phyloP scores from a whole-genome alignment of 2,113 vertebrate species.

The Aspiorhynchus laticeps region DNA sequence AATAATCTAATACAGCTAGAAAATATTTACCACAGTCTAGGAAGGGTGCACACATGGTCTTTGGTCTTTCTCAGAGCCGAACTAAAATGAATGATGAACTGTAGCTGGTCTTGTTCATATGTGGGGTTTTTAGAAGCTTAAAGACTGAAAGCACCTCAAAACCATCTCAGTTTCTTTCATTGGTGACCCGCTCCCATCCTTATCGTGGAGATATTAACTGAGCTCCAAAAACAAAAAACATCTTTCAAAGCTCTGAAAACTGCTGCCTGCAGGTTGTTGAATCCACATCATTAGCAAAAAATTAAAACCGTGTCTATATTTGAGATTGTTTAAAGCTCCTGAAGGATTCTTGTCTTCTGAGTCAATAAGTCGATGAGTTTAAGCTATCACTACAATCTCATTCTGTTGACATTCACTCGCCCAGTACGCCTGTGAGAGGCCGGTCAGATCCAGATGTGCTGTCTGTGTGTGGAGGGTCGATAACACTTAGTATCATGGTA shows the following conservation, averaged over 20 bases:
- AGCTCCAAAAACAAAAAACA: background rate
- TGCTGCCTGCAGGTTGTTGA: background rate
- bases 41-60: background rate
- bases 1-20: background rate
- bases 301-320: background rate
- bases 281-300: background rate
- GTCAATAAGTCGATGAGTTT: background rate
- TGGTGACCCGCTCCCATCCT: background rate
- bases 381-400: background rate
- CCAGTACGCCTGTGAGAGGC: background rate
- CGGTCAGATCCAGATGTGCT: slow-evolving; percentile 12
- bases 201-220: background rate
- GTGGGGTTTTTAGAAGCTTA: background rate
- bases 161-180: background rate
- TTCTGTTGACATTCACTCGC: background rate
- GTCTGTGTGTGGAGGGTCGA: slow-evolving; percentile 45
- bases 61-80: background rate
- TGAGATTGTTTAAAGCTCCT: background rate
- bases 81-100: background rate
- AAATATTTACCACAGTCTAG: background rate
- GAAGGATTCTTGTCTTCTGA: background rate
- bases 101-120: background rate
- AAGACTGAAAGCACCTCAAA: background rate
- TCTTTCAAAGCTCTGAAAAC: background rate
- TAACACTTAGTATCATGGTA: slow-evolving; percentile 55